Conservation (phyloP, 2,113 vertebrate species). For the Salvelinus sp. region DNA sequence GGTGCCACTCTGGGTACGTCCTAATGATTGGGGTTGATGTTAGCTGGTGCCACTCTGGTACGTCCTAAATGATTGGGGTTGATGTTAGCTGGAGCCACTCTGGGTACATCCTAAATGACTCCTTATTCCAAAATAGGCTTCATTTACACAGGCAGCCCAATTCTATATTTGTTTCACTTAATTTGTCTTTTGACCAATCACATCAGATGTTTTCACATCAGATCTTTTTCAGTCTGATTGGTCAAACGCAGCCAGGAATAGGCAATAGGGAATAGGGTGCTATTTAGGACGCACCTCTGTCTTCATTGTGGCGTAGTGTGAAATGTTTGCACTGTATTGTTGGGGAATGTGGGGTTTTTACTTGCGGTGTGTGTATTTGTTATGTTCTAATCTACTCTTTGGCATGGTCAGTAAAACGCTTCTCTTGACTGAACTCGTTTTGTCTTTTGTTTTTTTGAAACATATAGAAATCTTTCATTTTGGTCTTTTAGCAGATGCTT, state of each 20-base stretch:
- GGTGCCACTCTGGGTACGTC: too few relatives aligned
- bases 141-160: too few relatives aligned
- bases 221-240: too few relatives aligned
- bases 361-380: conserved; percentile 59
- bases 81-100: too few relatives aligned
- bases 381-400: conserved; percentile 60
- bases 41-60: too few relatives aligned
- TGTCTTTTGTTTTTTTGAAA: background rate
- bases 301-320: conserved; percentile 45
- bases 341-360: conserved; percentile 51
- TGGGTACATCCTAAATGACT: too few relatives aligned
- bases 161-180: too few relatives aligned
- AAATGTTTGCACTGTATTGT: conserved; percentile 49
- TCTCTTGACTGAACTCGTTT: conserved; percentile 50
- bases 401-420: conserved; percentile 76
- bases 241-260: too few relatives aligned
- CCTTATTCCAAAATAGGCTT: too few relatives aligned
- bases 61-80: too few relatives aligned
- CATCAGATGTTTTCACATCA: too few relatives aligned
- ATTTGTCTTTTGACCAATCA: too few relatives aligned
- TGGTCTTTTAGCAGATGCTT: background rate
- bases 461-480: background rate
- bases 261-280: conserved; percentile 18
- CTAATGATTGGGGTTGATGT: background rate
- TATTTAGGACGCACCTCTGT: conserved; percentile 39